Base-by-base conservation (phyloP, 2,888 invertebrate species). In the Tiphia femorata region DNA sequence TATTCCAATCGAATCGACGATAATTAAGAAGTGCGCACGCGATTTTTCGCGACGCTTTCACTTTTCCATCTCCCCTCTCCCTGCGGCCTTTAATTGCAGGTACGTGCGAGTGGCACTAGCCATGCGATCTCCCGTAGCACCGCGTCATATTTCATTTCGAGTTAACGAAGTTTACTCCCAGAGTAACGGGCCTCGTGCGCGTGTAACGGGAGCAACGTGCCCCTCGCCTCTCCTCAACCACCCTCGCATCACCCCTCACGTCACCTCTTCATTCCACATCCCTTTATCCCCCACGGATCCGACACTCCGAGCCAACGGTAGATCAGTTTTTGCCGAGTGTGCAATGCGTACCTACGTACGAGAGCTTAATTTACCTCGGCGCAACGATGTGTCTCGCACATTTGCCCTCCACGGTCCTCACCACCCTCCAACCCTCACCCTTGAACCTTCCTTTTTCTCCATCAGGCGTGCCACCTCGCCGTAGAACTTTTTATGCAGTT, bases 311-410 rank as follows among this genome's bases (percentile, higher is more conserved):
- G 33, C 33, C 33, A 33, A 14, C 51, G 43, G 35, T 47, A 46
- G 51, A 59, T 56, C 49, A 56, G 43, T 56, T 56, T 56, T 59
- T 59, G 43, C 48, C 21, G 48, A 50, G 38, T 23, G 12, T 42
- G 33, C 48, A 40, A 49, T 41, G 25, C 25, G 5, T 25, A 25
- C 25, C 25, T 5, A 8, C 25, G 25, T 25, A 25, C 25, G 25
- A 6, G 25, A n/a, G n/a, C n/a, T n/a, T 25, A 25, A 5, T 33
- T 14, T 2, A 2, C 33, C 1, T 2, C 33, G 33, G 10, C 12
- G 3, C 12, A n/a, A n/a, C 8, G 2, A 29, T 29, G 6, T 12
- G 12, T 33, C 33, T 33, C 8, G 14, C 12, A 14, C 25, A 33
- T 33, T 12, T 14, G 4, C 6, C 6, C 3, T 29, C 8, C 14